Percentiles rank a stretch among this genome's conserved stretches.
Evolutionary conservation across 1,140 invertebrate species (phyloP).

Genomic region (Teleopsis dalmanni): DNA sequence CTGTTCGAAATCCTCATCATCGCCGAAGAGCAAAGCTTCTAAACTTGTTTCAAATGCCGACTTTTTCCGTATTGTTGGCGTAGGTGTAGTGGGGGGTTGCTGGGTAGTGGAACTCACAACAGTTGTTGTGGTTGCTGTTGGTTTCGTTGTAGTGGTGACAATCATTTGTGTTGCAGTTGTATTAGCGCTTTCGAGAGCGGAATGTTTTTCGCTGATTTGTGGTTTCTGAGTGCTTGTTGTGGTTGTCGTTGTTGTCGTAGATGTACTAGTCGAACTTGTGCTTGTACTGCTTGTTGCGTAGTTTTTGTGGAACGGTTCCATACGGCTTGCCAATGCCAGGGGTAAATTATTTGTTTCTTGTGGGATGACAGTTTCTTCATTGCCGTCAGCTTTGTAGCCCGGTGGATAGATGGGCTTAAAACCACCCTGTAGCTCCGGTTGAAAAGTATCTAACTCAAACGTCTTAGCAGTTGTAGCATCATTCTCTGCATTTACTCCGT

Average conservation of each 20-base stretch:
- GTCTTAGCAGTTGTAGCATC: conserved; percentile 24
- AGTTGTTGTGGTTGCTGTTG: background rate
- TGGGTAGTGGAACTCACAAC: conserved; percentile 10
- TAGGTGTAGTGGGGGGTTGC: conserved; percentile 1
- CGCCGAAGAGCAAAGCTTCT: conserved; percentile 36
- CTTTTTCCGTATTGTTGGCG: conserved; percentile 18
- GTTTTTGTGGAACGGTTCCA: conserved; percentile 10
- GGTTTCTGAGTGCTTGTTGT: conserved; percentile 12
- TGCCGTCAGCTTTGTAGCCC: conserved; percentile 23
- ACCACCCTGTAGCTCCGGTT: conserved; percentile 60
- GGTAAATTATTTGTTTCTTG: conserved; percentile 19
- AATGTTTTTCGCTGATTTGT: conserved; percentile 10
- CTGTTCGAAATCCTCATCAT: conserved; percentile 30
- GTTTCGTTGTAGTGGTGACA: conserved; percentile 13
- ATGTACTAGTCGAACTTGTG: conserved; percentile 11
- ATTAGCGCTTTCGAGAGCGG: background rate
- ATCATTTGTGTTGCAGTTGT: conserved; percentile 11
- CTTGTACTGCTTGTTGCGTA: background rate
- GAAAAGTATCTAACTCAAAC: conserved; percentile 61
- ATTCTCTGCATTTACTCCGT: conserved; percentile 15
- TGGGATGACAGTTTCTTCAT: conserved; percentile 12
- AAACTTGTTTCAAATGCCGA: conserved; percentile 38
- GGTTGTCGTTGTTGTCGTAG: conserved; percentile 13
- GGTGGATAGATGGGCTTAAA: conserved; percentile 58
- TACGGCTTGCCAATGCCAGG: conserved; percentile 17